Evolutionary conservation across 2,113 vertebrate genomes (phyloP), one percentile per base, ranked within the genome.

Genomic region (Laticauda laticaudata): DNA sequence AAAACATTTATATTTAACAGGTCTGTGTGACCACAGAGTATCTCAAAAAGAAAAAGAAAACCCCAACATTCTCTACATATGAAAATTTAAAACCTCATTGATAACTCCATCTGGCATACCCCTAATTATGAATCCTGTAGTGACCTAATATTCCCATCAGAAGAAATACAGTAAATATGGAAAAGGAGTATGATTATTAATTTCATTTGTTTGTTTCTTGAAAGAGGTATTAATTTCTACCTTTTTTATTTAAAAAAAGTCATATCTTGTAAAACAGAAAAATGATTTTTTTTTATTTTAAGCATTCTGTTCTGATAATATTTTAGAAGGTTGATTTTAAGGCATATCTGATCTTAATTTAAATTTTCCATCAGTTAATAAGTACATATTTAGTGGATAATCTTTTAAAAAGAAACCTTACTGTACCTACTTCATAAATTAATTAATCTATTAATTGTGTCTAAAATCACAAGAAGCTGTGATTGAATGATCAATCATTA

Each of bases 31-130:
- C 96, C 95, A 95, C 91, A 94, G 95, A 96, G 90, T 94, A 94
- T 92, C 92, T 94, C 87, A 96, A 97, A 95, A 89, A 90, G 61
- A 95, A 97, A 94, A 90, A 87, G 88, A 97, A 93, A 90, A 39
- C 87, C 90, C 75, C 48, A 56, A 96, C 95, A 94, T 92, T 92
- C 96, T 96, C 94, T 96, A 94, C 81, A 4, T 96, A 97, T 97
- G 97, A 97, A 98, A 97, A 97, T 97, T 97, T 97, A 96, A 98
- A 97, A 96, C 96, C 96, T 97, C 97, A 97, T 97, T 97, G 97
- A 97, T 98, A 97, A 97, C 96, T 34, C 97, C 97, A 97, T 97
- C 97, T 97, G 98, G 97, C 96, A 95, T 96, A 92, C 92, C 97
- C 96, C 97, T 97, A 97, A 97, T 98, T 97, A 97, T 96, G 96